Conservation (phyloP, 2,113 vertebrate species). For the Psilopsiagon aymara region DNA sequence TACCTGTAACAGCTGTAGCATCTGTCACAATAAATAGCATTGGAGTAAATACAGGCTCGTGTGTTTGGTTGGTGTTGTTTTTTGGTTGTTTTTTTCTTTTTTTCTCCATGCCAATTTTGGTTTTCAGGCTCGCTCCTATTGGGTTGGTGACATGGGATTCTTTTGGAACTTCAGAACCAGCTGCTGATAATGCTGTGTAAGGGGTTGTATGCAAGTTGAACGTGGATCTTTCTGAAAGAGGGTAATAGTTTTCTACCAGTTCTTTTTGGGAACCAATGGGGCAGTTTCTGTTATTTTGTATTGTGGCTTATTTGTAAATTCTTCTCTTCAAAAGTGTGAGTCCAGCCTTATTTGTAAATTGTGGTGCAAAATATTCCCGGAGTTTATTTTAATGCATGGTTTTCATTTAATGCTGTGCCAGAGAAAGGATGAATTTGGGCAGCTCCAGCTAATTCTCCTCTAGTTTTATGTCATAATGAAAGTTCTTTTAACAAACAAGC, state of each 20-base stretch:
- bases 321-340: not conserved
- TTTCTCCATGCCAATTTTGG: not conserved
- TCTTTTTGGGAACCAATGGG: not conserved
- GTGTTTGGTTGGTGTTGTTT: not conserved
- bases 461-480: not conserved
- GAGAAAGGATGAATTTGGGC: not conserved
- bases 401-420: not conserved
- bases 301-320: not conserved
- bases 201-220: not conserved
- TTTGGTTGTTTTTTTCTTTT: not conserved
- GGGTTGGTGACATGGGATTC: not conserved
- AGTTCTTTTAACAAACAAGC: not conserved
- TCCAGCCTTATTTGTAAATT: not conserved
- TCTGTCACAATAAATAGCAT: not conserved
- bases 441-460: not conserved
- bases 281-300: not conserved
- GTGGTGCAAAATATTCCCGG: not conserved
- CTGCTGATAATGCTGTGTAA: not conserved
- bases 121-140: not conserved
- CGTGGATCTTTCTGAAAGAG: not conserved
- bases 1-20: not conserved
- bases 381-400: not conserved
- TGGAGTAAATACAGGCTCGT: not conserved
- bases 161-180: not conserved
- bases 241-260: not conserved